These are phyloP conservation scores for Battus philenor DNA, from an alignment of 1,140 invertebrate genomes.

Conservation along the genomic window DNA sequence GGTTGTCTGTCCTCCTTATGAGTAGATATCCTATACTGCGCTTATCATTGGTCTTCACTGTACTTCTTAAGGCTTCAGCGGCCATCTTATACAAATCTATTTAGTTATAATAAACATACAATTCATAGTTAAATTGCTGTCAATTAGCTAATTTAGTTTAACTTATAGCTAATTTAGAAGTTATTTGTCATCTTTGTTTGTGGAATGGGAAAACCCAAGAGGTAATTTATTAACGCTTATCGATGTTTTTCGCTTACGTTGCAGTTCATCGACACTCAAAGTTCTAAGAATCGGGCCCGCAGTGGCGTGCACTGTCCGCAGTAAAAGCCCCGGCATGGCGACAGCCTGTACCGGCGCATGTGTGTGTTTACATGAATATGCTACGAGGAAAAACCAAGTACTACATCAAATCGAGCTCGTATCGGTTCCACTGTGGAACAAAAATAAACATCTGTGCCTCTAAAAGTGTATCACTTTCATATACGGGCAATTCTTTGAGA, in stretches of 20 bases:
- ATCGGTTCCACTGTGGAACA: background rate
- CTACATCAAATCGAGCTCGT: slow-evolving; percentile 13
- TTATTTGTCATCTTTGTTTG: too few relatives aligned
- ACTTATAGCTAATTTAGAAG: too few relatives aligned
- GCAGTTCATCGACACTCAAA: slow-evolving; percentile 25
- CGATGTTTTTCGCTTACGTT: slow-evolving; percentile 18
- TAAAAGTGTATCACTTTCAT: background rate
- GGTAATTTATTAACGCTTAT: slow-evolving; percentile 19
- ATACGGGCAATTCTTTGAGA: too few relatives aligned
- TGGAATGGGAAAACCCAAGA: background rate
- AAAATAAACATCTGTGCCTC: slow-evolving; percentile 1
- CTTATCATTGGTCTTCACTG: too few relatives aligned
- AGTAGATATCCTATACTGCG: too few relatives aligned
- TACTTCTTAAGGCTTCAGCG: too few relatives aligned
- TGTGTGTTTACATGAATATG: slow-evolving; percentile 26
- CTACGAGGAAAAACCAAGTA: slow-evolving; percentile 14
- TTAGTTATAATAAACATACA: too few relatives aligned
- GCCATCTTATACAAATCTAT: too few relatives aligned
- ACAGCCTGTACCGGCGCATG: slow-evolving; percentile 17
- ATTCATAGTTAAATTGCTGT: too few relatives aligned
- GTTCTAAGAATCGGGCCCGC: slow-evolving; percentile 27
- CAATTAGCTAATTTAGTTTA: too few relatives aligned
- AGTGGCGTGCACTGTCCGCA: slow-evolving; percentile 32
- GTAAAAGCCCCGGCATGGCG: slow-evolving; percentile 25
- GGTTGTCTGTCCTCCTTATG: too few relatives aligned